Evolutionary conservation across 2,113 vertebrate species (phyloP), one percentile per base, ranked within the genome.

Genomic region (Colinus virginianus): DNA sequence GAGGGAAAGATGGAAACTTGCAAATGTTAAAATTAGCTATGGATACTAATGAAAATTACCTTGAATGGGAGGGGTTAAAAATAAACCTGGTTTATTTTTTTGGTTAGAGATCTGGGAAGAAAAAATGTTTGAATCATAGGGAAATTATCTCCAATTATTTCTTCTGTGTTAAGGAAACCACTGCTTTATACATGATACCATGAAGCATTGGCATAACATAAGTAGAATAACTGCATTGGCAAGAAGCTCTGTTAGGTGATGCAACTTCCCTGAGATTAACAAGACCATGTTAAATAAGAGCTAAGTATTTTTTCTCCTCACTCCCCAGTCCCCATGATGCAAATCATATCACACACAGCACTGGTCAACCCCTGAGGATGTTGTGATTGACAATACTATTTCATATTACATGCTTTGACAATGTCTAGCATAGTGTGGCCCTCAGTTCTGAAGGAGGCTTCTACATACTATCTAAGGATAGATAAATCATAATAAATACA

Each of bases 331-430:
- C 32, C 32, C 55, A 56, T 12, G 34, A 59, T 15, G 42, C 13
- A 32, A 8, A 49, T 71, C n/a, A 59, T 55, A 45, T 38, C 71
- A 32, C 38, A 36, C 1, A 5, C 15, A 46, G 55, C 68, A 59
- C 20, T 91, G 93, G 56, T 66, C 77, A 84, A 7, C 12, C 32
- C 55, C 82, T n/a, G 51, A 88, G 92, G 93, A 70, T 70, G 69
- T 28, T 67, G 20, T 64, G 88, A 88, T 56, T 55, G 72, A 77
- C 56, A 78, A 68, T 26, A 21, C 19, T 74, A 5, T 59, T 71
- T 79, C 38, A 1, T n/a, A 67, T 86, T 63, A 74, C 69, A 48
- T 26, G 46, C 25, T 67, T 91, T 72, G 84, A 53, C 45, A 72
- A n/a, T 4, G 9, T 55, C 66, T 72, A 74, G 63, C 23, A 79